Evolutionary conservation across 2,797 vertebrate genomes (phyloP), one percentile per base, ranked within the genome.

Genomic region (Liparis tanakae): DNA sequence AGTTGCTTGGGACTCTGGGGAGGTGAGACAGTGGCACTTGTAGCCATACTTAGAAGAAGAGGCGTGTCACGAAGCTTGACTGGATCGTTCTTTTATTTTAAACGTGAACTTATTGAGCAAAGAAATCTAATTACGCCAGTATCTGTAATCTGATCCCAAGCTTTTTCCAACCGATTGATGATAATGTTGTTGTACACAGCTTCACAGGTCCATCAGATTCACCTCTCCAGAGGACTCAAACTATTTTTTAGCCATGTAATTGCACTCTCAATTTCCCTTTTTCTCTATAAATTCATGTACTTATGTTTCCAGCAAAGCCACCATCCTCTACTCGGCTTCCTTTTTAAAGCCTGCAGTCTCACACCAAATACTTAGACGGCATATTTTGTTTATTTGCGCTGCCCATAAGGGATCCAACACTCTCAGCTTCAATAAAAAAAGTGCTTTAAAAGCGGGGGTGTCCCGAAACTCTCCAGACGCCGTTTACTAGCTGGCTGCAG

Each of bases 1-100:
- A 88, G 78, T 72, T 46, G 34, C 55, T 68, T 7, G 44, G 12
- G 75, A 53, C 78, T 77, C 36, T 6, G 3, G 46, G 66, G 73
- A 70, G 69, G 53, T 5, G 9, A 58, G 54, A 48, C 5, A 12
- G 57, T 12, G 64, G 62, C 13, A 6, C 22, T 51, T n/a, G 13
- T 4, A 43, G 41, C 33, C 10, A 17, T 20, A 61, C 13, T 74
- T 60, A 33, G 37, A 78, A 60, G 69, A 71, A 20, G 18, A 78
- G 37, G 43, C 44, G 18, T 53, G 46, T 70, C 48, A 12, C 6
- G 6, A 54, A 25, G 25, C 37, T 62, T 54, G 30, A 62, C 20
- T 44, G 43, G 1, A 41, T 56, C 36, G 3, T 10, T 57, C 7
- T 44, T 44, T 18, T 57, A 41, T 53, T 67, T 44, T 22, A 17